Percentiles rank a stretch among this genome's conserved stretches.
Conservation (phyloP, 2,113 vertebrate genomes). For the Phalacrocorax brasilianus region DNA sequence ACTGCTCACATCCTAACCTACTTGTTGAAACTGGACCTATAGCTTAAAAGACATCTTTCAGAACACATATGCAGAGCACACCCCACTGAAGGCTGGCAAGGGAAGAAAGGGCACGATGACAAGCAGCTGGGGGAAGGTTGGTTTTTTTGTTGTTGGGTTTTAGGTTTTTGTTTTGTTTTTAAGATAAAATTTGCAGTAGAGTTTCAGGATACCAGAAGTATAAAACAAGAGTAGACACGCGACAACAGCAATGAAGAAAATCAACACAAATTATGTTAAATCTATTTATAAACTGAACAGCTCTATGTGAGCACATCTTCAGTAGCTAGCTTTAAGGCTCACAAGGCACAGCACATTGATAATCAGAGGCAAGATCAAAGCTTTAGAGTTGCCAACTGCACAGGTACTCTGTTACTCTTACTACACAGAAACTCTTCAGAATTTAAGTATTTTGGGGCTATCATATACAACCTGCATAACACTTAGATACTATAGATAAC, state of each 20-base stretch:
- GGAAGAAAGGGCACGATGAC: neutral
- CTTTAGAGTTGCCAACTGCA: neutral
- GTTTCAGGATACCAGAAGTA: neutral
- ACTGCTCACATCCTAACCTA: neutral
- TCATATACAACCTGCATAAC: neutral
- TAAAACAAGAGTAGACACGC: neutral
- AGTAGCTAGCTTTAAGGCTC: neutral
- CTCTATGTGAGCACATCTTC: neutral
- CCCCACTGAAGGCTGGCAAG: neutral
- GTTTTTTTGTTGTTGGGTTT: rapidly evolving
- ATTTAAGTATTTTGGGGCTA: neutral
- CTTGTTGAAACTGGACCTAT: neutral
- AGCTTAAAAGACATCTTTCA: neutral
- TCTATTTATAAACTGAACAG: neutral
- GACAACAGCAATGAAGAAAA: neutral
- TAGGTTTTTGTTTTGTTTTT: neutral
- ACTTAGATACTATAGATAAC: neutral
- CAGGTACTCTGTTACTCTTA: too few species aligned
- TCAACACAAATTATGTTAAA: neutral
- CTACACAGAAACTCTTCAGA: neutral
- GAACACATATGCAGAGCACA: neutral
- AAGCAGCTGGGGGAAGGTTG: neutral
- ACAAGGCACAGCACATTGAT: neutral
- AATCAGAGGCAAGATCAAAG: neutral
- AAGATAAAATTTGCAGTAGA: neutral